Evolutionary conservation across 2,113 vertebrate species (phyloP).

Genomic region (Lasiurus borealis): DNA sequence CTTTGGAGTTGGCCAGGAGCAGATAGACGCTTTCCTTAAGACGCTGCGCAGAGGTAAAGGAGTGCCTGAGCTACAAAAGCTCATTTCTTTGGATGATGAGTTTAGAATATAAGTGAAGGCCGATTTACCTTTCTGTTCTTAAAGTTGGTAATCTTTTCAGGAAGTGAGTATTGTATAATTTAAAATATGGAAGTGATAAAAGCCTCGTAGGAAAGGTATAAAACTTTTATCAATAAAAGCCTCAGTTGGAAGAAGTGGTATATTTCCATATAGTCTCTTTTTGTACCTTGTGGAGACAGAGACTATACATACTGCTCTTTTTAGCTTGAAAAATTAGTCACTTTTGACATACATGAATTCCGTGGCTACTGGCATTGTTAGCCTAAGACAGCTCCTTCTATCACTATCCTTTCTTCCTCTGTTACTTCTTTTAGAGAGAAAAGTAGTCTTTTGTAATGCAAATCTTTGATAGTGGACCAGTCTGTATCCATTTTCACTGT

Average conservation of each 20-base stretch:
- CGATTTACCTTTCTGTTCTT: slow-evolving; percentile 12
- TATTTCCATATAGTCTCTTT: neutral
- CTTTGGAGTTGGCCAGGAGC: slow-evolving; percentile 98
- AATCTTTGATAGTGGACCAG: neutral
- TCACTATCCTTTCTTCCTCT: neutral
- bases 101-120: neutral
- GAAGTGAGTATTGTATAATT: neutral
- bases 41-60: slow-evolving; percentile 97
- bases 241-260: neutral
- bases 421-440: neutral
- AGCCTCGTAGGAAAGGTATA: neutral
- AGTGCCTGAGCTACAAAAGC: neutral
- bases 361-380: neutral
- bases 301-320: neutral
- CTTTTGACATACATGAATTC: neutral
- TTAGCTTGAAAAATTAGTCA: neutral
- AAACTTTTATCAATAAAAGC: neutral
- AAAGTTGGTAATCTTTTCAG: neutral
- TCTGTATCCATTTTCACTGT: neutral
- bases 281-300: neutral
- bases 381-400: neutral
- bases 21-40: slow-evolving; percentile 99
- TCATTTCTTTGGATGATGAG: neutral
- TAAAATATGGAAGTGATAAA: neutral
- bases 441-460: neutral